Evolutionary conservation across 2,888 invertebrate species (phyloP), one percentile per base, ranked within the genome.

Genomic region (Dicyrtomina minuta): DNA sequence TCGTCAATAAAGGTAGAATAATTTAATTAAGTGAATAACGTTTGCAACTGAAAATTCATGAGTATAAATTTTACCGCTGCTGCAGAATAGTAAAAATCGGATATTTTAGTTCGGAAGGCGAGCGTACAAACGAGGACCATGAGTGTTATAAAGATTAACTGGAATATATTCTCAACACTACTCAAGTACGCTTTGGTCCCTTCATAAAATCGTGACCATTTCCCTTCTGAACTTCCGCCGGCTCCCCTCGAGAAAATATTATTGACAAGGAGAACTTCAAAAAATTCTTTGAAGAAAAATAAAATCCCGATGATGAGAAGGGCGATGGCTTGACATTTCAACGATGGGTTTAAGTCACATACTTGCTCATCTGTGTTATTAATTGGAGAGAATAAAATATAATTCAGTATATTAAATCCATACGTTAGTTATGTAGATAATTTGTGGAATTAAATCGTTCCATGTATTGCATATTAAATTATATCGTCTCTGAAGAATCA

Each of bases 271-370:
- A 59, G 39, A 20, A 58, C 20, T 51, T 68, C 67, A 53, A 44
- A 68, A 6, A 60, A 15, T 41, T 68, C 67, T 60, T 68, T 68
- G 51, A 59, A 20, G 12, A 68, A 33, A 22, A 68, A 68, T n/a
- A 60, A 12, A 8, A 59, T 20, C 1, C 60, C 67, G 22, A 68
- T 39, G 1, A 59, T 24, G 27, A 68, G 27, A 27, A 68, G 49
- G 8, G 41, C 26, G 15, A 51, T 17, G 12, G 60, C 49, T 49
- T 60, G 60, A n/a, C n/a, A 33, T n/a, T 22, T 49, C 22, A 59
- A 39, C n/a, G 17, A 33, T 4, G 24, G n/a, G 22, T 24, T 17
- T n/a, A 68, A 43, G 1, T 26, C n/a, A 27, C 67, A 68, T 1
- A 20, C 17, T 41, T 68, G 60, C 8, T 49, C 12, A 41, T 51